Evolutionary conservation across 2,113 vertebrate species (phyloP), one percentile per base, ranked within the genome.

Genomic region (Brevimyrus niger): DNA sequence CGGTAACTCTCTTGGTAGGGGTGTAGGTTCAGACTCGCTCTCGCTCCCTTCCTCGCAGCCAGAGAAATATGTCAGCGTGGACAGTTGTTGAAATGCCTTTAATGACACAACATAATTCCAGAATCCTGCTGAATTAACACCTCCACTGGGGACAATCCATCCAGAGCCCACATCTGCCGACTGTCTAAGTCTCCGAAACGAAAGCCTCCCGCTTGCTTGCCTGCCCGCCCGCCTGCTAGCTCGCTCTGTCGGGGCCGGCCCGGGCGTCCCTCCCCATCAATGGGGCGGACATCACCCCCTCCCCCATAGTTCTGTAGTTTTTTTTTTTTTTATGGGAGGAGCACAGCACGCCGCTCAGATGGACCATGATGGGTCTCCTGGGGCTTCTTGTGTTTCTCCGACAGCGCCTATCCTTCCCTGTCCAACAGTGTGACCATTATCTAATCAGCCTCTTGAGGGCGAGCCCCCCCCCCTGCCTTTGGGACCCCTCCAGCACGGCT

Each of bases 71-170:
- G 95, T 96, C 92, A 96, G 89, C 91, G 89, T 91, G 95, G 95
- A 95, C 94, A 95, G 93, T 94, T 93, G 94, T 96, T 94, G 94
- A 97, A 96, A 95, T 93, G 89, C 92, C 94, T 95, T 95, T 96
- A 94, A 95, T 95, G 95, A 93, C 93, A 94, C 94, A 93, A 94
- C 95, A 95, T 93, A 89, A 95, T 95, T 95, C 94, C 95, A 95
- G 94, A 92, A 91, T 89, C 92, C 90, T 90, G 91, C 94, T 80
- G 89, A 95, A 96, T 96, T 95, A 95, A 96, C 95, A 94, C 95
- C 96, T 96, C 96, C 95, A 95, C 94, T 93, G 95, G 96, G 95
- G 92, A 94, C 92, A 92, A 95, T 96, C 95, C 95, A 94, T 94
- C 92, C 94, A 93, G 94, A 94, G 93, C 93, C 90, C 95, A 95